A percentile compares a stretch with the other conserved stretches of the same genome.
Conservation (phyloP, 1,140 invertebrate species). For the Cydia fagiglandana region DNA sequence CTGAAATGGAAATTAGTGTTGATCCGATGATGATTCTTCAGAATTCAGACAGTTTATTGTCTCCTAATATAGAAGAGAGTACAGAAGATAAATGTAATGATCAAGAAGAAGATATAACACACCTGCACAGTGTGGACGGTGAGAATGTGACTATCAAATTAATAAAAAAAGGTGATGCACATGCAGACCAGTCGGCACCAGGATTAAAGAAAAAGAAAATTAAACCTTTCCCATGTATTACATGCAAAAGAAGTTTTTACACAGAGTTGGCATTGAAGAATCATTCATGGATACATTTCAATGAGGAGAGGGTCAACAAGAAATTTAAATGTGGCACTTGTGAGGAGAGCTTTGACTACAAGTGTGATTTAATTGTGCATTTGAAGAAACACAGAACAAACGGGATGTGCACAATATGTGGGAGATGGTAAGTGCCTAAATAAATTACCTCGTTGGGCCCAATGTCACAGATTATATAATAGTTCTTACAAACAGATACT, state of each 20-base stretch:
- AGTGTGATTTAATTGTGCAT: constrained; percentile 84
- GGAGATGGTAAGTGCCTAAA: constrained; percentile 82
- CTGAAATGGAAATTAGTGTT: constrained; percentile 71
- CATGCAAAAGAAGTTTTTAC: constrained; percentile 63
- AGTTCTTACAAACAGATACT: no score
- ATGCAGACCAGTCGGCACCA: constrained; percentile 33
- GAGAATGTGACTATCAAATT: constrained; percentile 71
- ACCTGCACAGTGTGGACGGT: constrained; percentile 60
- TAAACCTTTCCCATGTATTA: constrained; percentile 63
- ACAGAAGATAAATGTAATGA: constrained; percentile 21
- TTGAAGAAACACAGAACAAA: constrained; percentile 83
- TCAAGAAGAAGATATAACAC: constrained; percentile 53
- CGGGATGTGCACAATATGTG: constrained; percentile 84
- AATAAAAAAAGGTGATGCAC: constrained; percentile 53
- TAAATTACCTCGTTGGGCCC: background rate
- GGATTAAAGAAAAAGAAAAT: constrained; percentile 39
- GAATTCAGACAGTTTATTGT: constrained; percentile 51
- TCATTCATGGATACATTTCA: constrained; percentile 66
- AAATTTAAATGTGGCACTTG: constrained; percentile 81
- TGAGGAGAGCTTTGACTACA: constrained; percentile 81
- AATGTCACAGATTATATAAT: no score
- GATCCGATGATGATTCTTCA: constrained; percentile 75
- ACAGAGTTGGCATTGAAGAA: constrained; percentile 72
- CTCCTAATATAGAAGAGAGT: constrained; percentile 43
- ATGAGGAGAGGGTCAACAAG: constrained; percentile 46